Conservation (phyloP, 2,888 invertebrate genomes). For the Busseola fusca region DNA sequence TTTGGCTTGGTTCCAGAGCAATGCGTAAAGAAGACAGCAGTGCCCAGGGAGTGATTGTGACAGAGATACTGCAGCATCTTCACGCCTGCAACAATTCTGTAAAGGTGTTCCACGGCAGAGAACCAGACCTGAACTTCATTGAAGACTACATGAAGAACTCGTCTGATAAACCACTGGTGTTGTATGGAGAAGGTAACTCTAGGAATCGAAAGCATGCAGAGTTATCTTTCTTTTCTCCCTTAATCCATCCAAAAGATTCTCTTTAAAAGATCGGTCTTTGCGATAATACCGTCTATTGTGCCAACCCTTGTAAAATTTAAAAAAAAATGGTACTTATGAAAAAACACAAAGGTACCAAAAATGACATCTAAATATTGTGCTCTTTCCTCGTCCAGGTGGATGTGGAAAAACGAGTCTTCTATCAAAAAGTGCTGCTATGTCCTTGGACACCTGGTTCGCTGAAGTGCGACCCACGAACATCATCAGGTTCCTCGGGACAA, state of each 20-base stretch:
- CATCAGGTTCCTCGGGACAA: conserved; percentile 97
- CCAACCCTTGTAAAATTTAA: too few relatives aligned
- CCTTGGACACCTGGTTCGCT: conserved; percentile 92
- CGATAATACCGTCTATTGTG: too few relatives aligned
- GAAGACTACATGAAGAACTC: conserved; percentile 94
- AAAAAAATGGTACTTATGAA: not conserved
- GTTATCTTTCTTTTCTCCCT: too few relatives aligned
- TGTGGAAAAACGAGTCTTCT: conserved; percentile 99
- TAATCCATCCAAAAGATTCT: too few relatives aligned
- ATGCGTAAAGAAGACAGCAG: conserved; percentile 98
- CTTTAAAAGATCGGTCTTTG: too few relatives aligned
- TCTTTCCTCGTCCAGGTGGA: conserved; percentile 90
- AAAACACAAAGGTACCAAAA: not conserved
- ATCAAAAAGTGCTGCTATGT: conserved; percentile 96
- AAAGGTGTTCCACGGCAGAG: conserved; percentile 97
- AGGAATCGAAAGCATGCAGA: not conserved
- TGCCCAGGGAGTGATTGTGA: conserved; percentile 97
- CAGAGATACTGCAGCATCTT: conserved; percentile 97
- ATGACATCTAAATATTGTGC: not conserved
- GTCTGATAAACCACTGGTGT: conserved; percentile 95
- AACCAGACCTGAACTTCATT: conserved; percentile 94
- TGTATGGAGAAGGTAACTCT: conserved; percentile 94
- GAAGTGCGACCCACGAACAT: conserved; percentile 95
- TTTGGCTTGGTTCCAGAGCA: conserved; percentile 88
- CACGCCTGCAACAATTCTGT: conserved; percentile 98